Evolutionary conservation across 1,140 invertebrate species (phyloP).

Genomic region (Acromyrmex echinatior): DNA sequence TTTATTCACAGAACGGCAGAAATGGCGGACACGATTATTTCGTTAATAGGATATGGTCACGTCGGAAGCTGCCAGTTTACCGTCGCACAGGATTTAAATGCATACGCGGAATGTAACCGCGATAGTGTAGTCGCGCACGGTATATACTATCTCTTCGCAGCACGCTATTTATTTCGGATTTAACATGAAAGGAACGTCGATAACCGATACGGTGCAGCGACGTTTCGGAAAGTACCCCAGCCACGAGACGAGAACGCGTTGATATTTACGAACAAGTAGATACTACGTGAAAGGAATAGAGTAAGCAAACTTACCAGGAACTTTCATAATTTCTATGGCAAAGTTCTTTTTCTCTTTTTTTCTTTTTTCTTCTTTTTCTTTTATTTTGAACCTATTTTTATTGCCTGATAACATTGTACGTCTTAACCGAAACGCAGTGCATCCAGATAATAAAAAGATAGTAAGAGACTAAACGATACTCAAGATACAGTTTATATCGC

Average conservation of each 20-base stretch:
- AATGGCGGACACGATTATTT: conserved; percentile 24
- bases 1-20: conserved; percentile 28
- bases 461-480: not conserved
- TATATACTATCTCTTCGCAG: conserved; percentile 19
- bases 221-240: conserved; percentile 19
- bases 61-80: conserved; percentile 47
- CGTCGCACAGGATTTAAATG: conserved; percentile 22
- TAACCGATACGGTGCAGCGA: conserved; percentile 35
- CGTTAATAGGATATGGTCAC: conserved; percentile 43
- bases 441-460: conserved; percentile 33
- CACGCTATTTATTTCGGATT: conserved; percentile 56
- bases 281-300: conserved; percentile 54
- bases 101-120: not conserved
- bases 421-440: not conserved
- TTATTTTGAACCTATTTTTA: conserved; percentile 23
- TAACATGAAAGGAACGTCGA: conserved; percentile 52
- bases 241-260: conserved; percentile 39
- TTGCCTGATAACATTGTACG: conserved; percentile 23
- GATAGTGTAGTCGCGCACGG: not conserved
- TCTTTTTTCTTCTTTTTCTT: not conserved
- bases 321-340: conserved; percentile 48
- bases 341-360: not conserved
- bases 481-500: not conserved
- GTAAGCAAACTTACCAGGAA: conserved; percentile 14
- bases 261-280: conserved; percentile 56